Evolutionary conservation across 2,113 vertebrate genomes (phyloP), one percentile per base, ranked within the genome.

Genomic region (Phocoena sinus): DNA sequence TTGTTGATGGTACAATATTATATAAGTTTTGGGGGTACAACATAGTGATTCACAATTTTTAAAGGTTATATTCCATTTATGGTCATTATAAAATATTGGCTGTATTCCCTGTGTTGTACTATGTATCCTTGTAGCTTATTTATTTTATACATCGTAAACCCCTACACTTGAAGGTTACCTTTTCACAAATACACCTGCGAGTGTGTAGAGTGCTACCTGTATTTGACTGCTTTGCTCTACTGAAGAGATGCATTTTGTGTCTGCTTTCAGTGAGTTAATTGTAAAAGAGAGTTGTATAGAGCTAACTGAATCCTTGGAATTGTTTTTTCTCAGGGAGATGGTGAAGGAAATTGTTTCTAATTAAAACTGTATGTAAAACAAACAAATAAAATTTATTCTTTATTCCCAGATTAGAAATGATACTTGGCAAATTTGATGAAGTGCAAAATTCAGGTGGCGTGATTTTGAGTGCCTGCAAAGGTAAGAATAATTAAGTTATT

Each of bases 371-470:
- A 31, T 90, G 23, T 95, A 76, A 90, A 88, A 82, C 47, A 96
- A 95, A 87, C 36, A 92, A 95, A 87, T 31, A 92, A 60, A 84
- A 93, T 95, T 82, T 97, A 70, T 92, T 98, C 25, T 98, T 96
- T 97, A 63, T 98, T 98, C 95, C 58, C 98, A 99, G 99, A 98
- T 99, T 99, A 98, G 99, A 99, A 98, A 98, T 99, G 62, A 99
- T 99, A 98, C 99, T 99, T 95, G 82, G 98, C 95, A 99, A 99
- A 98, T 99, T 99, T 99, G 99, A 99, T 99, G 99, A 99, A 99
- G 99, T 99, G 82, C 99, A 99, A 98, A 99, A 99, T 98, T 99
- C 99, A 56, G 99, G 99, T 89, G 99, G 98, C 98, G 99, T 99
- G 99, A 99, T 99, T 98, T 99, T 99, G 98, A 99, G 99, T 98